Evolutionary conservation across 2,797 vertebrate genomes (phyloP), one percentile per base, ranked within the genome.

Genomic region (Gallinago solitaria): DNA sequence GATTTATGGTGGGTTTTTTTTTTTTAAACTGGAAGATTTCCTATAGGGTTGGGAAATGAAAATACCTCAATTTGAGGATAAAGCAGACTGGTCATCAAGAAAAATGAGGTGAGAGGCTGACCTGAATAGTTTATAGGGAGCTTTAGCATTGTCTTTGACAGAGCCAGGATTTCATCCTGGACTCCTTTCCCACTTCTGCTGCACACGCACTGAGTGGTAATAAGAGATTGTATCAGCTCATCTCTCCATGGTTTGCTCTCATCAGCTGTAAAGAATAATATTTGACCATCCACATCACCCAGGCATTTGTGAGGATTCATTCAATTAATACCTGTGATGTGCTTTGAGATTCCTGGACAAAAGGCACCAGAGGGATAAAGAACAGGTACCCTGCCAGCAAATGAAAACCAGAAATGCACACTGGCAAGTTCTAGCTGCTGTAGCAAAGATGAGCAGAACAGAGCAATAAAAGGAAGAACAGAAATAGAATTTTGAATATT

Each of bases 281-380:
- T 91, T 75, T 93, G 64, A 82, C 90, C 50, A 87, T 68, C 56
- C 68, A 80, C 50, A 78, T 95, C 71, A 90, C 45, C 68, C 61
- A 83, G 53, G 56, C 50, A 74, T 88, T 87, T 95, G 68, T 85
- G 60, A 89, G 32, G 83, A 74, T 90, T 92, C 78, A 69, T 94
- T 92, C 60, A 85, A 47, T 95, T 94, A 89, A 83, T 80, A 74
- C 60, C 61, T 94, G 75, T 64, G 53, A 81, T 89, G 67, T 85
- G 57, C 64, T 96, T 96, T 96, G 88, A 93, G 77, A 70, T 90
- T 89, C 56, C 64, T 70, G 75, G 67, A 95, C 82, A 92, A 97
- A 96, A 93, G 87, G 68, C 63, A 75, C 45, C 57, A 61, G 45
- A 54, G 50, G 68, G 53, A 91, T 90, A 84, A 94, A 95, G 89